A percentile compares a stretch with the other conserved stretches of the same genome.
Conservation (phyloP, 2,113 vertebrate species). For the Barbus barbus region DNA sequence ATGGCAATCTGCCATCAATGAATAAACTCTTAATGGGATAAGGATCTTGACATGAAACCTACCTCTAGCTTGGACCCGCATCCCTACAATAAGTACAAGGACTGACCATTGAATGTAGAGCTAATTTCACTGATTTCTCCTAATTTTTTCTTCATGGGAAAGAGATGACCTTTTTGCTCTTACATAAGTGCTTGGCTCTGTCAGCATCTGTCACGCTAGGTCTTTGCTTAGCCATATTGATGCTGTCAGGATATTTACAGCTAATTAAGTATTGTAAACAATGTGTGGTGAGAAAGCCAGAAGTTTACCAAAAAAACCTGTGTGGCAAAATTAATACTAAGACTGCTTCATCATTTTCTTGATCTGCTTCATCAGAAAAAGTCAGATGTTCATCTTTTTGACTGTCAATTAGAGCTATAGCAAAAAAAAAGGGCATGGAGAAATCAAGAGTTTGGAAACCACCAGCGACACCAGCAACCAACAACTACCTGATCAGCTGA, state of each 20-base stretch:
- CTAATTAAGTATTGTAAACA: conserved; percentile 9
- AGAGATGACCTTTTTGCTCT: background rate
- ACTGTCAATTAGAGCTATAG: no score
- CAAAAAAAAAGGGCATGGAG: no score
- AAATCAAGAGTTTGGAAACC: no score
- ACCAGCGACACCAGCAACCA: no score
- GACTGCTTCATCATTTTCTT: background rate
- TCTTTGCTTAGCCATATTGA: background rate
- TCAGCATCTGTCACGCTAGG: background rate
- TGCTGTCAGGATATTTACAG: background rate
- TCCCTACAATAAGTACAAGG: background rate
- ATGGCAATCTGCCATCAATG: background rate
- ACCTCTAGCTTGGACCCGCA: background rate
- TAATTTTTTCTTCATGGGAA: background rate
- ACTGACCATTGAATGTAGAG: background rate
- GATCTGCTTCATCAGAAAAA: background rate
- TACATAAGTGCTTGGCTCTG: background rate
- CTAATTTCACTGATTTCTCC: conserved; percentile 1
- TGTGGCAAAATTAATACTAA: background rate
- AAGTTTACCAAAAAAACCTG: background rate
- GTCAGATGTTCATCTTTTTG: no score
- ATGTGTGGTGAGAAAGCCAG: background rate
- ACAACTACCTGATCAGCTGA: no score
- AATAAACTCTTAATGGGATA: background rate
- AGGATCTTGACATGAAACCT: background rate